Evolutionary conservation across 1,140 invertebrate species (phyloP), one percentile per base, ranked within the genome.

Genomic region (Samia ricini): DNA sequence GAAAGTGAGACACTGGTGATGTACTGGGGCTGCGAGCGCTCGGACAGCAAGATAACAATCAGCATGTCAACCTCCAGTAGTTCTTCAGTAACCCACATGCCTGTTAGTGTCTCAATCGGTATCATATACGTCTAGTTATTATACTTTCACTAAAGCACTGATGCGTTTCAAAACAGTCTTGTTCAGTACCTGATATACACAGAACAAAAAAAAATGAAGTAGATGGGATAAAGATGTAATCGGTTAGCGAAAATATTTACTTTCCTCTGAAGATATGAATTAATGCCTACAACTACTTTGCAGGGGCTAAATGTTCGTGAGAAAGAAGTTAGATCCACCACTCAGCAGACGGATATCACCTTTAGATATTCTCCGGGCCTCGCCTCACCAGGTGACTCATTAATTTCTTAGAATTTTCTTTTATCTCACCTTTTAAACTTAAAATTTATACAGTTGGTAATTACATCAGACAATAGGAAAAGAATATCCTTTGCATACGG

Each of bases 331-430:
- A 79, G 83, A 0, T 81, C 81, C 29, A 77, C 68, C 10, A 77
- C 79, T 0, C 85, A 88, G 60, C 85, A 89, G 63, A 89, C 85
- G 0, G 85, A 87, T 7, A 88, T 88, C 52, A 87, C 75, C 63
- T 88, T 82, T 54, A 67, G 84, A 3, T 72, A 72, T 42, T 71
- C 79, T 3, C 75, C 80, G 0, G 76, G 74, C 6, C 61, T 77
- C 29, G 61, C 74, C 6, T 78, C 83, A 52, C 80, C 81, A 74
- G 79, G 83, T 84, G 42, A 26, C 36, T 0, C 1, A 50, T 23
- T 22, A 21, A 23, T 24, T 29, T n/a, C 15, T 56, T n/a, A 15
- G n/a, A n/a, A 7, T 23, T 18, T 15, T 24, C 10, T n/a, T 24
- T 12, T 7, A 8, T 20, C 5, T n/a, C n/a, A n/a, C 10, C n/a